These are phyloP conservation scores for Hylia prasina DNA, from an alignment of 2,113 vertebrate genomes.

Conservation along the genomic window DNA sequence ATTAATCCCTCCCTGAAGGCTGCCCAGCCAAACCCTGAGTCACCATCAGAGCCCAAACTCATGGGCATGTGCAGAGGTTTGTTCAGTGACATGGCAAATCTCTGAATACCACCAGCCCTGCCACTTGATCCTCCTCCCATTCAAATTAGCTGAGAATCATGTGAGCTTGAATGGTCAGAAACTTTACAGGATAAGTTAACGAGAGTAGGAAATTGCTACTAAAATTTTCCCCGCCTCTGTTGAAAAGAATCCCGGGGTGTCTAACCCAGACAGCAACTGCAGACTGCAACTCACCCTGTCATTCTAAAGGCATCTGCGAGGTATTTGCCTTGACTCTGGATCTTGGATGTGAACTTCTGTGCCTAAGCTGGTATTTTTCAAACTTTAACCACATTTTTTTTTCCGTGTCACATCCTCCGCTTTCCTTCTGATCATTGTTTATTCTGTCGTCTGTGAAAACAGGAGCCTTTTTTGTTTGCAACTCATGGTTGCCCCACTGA, in stretches of 20 bases:
- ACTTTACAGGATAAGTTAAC: neutral
- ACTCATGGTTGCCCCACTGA: constrained; percentile 18
- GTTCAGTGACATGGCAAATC: constrained; percentile 26
- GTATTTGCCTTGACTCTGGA: constrained; percentile 52
- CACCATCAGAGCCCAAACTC: neutral
- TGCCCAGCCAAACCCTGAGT: constrained; percentile 22
- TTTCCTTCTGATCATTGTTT: constrained; percentile 62
- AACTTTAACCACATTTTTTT: constrained; percentile 48
- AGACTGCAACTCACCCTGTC: constrained; percentile 47
- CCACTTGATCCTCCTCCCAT: neutral
- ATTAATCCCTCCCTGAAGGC: neutral
- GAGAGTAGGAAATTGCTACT: constrained; percentile 47
- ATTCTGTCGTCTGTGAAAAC: constrained; percentile 45
- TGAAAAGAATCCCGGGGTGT: constrained; percentile 48
- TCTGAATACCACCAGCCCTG: neutral
- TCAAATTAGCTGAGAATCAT: constrained; percentile 13
- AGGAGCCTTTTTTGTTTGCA: constrained; percentile 47
- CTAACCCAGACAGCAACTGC: constrained; percentile 56
- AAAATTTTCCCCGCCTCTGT: constrained; percentile 46
- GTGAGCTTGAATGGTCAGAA: neutral
- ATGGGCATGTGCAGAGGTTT: neutral
- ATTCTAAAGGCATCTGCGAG: constrained; percentile 57
- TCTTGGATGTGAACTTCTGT: constrained; percentile 53
- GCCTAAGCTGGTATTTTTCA: constrained; percentile 63
- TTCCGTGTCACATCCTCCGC: constrained; percentile 34